Evolutionary conservation across 2,113 vertebrate species (phyloP), one percentile per base, ranked within the genome.

Genomic region (Epinephelus lanceolatus): DNA sequence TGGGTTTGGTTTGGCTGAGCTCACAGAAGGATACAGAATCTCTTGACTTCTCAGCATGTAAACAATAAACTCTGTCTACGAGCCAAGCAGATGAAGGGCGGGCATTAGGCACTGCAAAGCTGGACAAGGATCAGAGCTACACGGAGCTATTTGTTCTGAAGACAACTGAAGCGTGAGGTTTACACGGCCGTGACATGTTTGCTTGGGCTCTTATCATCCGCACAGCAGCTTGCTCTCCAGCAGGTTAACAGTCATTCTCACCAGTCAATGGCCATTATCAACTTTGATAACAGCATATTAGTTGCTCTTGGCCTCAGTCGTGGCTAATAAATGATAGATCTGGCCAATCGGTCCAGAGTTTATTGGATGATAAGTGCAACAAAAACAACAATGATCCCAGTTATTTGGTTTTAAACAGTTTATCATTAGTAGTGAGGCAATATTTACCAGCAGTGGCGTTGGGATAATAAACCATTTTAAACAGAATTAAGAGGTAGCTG

Each of bases 141-240:
- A 85, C 51, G 42, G 83, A 84, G 89, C 86, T 88, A 86, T 92
- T 94, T 87, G 86, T 90, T 92, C 87, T 76, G 61, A 85, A 15
- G 82, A 66, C 78, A 86, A 47, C 33, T 86, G 82, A 88, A 89
- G 89, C 87, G 47, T 51, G 76, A 87, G 88, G 88, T 91, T 93
- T 92, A 90, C 79, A 87, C 40, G 81, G 75, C 82, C 83, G 66
- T 94, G 93, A 87, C 88, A 93, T 92, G 89, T 93, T 92, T 91
- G 88, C 91, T 88, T 78, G 85, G 78, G 80, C 73, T 87, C 74
- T 87, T 86, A 89, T 89, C 87, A 65, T 81, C 86, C 85, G 61
- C 89, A 75, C 83, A 85, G 81, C 89, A 88, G 81, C 82, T 78
- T 69, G 62, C 75, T 79, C 77, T 81, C 67, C 83, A 70, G 60